Percentiles rank a stretch among this genome's conserved stretches.
These are phyloP conservation scores for Listronotus bonariensis DNA, from an alignment of 1,140 invertebrate species.

Conservation along the genomic window DNA sequence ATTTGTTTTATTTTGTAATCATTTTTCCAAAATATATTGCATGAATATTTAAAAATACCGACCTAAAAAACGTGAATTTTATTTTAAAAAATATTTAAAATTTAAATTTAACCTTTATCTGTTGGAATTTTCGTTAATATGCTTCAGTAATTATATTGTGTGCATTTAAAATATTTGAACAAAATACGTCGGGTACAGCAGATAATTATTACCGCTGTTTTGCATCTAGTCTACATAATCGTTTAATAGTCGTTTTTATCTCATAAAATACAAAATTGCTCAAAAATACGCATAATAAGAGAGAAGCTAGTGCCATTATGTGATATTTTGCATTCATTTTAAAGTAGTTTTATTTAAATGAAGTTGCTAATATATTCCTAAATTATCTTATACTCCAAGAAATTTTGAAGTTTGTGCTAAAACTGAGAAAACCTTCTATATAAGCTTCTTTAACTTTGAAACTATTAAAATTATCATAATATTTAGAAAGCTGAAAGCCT, in stretches of 20 bases:
- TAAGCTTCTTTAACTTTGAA: constrained; percentile 27
- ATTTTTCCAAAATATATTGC: no score
- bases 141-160: constrained; percentile 18
- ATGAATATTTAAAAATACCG: no score
- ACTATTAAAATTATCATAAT: constrained; percentile 39
- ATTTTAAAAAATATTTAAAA: constrained; percentile 7
- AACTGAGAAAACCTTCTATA: constrained; percentile 17
- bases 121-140: constrained; percentile 11
- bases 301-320: background rate
- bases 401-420: constrained; percentile 25
- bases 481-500: constrained; percentile 21
- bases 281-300: constrained; percentile 12
- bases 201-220: constrained; percentile 19
- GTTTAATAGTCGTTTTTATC: constrained; percentile 3
- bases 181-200: constrained; percentile 5
- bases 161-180: constrained; percentile 15
- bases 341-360: constrained; percentile 25
- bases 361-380: constrained; percentile 24
- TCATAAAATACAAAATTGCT: constrained; percentile 14
- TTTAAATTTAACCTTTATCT: constrained; percentile 21
- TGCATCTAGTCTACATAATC: constrained; percentile 15
- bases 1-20: no score
- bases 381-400: constrained; percentile 10
- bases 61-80: no score
- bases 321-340: constrained; percentile 3